These are phyloP conservation scores for Ypsolopha sequella DNA, from an alignment of 2,888 invertebrate genomes.

Conservation along the genomic window DNA sequence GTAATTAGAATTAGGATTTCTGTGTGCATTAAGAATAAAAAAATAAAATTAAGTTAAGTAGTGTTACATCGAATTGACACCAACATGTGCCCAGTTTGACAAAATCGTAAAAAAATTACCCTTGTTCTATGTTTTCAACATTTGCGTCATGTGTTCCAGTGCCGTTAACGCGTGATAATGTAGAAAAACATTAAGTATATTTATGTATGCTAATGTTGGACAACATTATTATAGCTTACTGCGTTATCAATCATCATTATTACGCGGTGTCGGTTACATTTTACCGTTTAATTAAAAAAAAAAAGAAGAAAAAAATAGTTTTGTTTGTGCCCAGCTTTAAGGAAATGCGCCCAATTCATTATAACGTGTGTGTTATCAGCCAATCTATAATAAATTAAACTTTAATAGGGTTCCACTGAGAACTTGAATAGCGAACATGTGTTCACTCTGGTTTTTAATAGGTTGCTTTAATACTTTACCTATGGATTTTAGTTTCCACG, in stretches of 20 bases:
- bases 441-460: background rate
- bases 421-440: background rate
- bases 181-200: background rate
- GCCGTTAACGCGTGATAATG: background rate
- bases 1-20: too few relatives aligned
- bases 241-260: background rate
- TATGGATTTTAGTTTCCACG: too few relatives aligned
- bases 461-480: background rate
- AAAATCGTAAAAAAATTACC: too few relatives aligned
- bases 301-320: background rate
- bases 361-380: background rate
- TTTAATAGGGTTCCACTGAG: background rate
- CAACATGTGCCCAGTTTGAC: too few relatives aligned
- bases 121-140: too few relatives aligned
- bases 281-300: background rate
- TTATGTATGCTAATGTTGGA: constrained; percentile 2
- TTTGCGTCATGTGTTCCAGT: too few relatives aligned
- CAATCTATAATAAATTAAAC: constrained; percentile 1
- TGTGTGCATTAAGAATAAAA: too few relatives aligned
- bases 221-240: background rate
- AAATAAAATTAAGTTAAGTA: too few relatives aligned
- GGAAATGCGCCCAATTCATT: constrained; percentile 1
- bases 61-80: too few relatives aligned
- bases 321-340: background rate
- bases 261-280: background rate